phyloP scores from a whole-genome alignment of 2,797 vertebrate genomes.

The Apodemus agrarius region DNA sequence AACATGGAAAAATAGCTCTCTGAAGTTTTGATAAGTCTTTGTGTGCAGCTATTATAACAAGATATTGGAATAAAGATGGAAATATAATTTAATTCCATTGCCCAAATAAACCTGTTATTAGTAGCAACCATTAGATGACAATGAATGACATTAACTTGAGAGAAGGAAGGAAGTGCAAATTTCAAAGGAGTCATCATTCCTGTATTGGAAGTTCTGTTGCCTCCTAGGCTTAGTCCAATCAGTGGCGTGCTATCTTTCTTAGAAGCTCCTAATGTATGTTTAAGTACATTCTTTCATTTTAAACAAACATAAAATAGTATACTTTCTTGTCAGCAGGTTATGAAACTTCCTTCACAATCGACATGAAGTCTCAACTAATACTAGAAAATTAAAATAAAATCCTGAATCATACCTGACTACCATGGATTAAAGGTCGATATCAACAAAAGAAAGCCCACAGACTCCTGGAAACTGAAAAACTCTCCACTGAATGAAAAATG shows the following conservation, averaged over 20 bases:
- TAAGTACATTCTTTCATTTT: constrained; percentile 13
- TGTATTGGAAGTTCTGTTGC: not conserved
- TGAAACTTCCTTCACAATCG: not conserved
- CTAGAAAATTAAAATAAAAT: not conserved
- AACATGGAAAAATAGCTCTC: not conserved
- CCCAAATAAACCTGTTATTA: not conserved
- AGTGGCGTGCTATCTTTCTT: constrained; percentile 7
- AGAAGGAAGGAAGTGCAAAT: not conserved
- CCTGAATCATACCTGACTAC: not conserved
- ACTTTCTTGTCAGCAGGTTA: not conserved
- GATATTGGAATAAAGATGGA: not conserved
- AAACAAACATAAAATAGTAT: not conserved
- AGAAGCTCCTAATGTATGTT: constrained; percentile 15
- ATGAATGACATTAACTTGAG: not conserved
- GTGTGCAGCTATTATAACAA: constrained; percentile 18
- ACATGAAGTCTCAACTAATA: not conserved
- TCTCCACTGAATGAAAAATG: not conserved
- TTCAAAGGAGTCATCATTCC: not conserved
- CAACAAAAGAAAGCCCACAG: not conserved
- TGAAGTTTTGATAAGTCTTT: not conserved
- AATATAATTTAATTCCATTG: constrained; percentile 20
- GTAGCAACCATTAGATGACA: not conserved
- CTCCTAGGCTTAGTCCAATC: not conserved
- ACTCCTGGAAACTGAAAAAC: no score
- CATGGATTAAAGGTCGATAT: not conserved